Base-by-base conservation (phyloP, 2,113 vertebrate species). In the Xiphophorus maculatus region DNA sequence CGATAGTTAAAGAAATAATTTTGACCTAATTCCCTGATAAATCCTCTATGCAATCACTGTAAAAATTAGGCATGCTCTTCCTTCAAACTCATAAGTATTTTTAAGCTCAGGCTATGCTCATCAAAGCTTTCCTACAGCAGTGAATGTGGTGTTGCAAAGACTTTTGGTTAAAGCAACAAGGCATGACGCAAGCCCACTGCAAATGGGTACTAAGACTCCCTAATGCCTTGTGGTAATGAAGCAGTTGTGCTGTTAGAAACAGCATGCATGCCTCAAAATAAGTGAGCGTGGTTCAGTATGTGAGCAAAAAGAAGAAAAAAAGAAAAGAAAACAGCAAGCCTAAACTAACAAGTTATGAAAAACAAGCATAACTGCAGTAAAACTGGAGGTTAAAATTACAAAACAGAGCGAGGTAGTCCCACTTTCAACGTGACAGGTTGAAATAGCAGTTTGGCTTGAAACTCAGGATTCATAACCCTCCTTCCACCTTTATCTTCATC, bases 151-250 rank as follows among this genome's bases (percentile, higher is more conserved):
- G 69, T 73, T 74, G 82, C 74, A 84, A 79, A 86, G 86, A 89
- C 81, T 77, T 61, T 62, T 40, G 83, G 84, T 84, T 85, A 83
- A 83, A 69, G 66, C 85, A 73, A 54, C 58, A 22, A 40, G 66
- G 64, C 74, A 88, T 93, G 92, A 93, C 73, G 90, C 88, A 92
- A 92, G 77, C 67, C 79, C 76, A 48, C 76, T 90, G 90, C 82
- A 93, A 92, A 93, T 86, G 81, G 77, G 84, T 86, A 81, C 54
- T 60, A 22, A 68, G 66, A 82, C 81, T 82, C 74, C 70, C 69
- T 15, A 40, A 65, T 62, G 79, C 51, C 60, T 54, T 58, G 33
- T 62, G 63, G 66, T 28, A 17, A 68, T 83, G 76, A 79, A 75
- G 40, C 71, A 81, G 66, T 29, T 80, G 29, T 80, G 66, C 30